Percentiles rank a stretch among this genome's conserved stretches.
Conservation (phyloP, 2,797 vertebrate species). For the Pachyuromys duprasi region DNA sequence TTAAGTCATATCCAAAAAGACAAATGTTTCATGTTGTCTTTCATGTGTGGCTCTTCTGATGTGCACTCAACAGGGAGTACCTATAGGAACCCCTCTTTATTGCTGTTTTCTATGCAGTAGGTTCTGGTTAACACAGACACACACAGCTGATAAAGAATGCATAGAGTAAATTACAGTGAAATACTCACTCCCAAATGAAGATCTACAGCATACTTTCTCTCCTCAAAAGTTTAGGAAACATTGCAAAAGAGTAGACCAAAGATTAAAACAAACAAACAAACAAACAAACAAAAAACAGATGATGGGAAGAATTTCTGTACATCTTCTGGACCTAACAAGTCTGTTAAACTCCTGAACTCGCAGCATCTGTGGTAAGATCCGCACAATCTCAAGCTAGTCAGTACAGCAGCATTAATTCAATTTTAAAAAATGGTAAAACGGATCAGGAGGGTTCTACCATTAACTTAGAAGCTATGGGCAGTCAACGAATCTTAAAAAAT, state of each 20-base stretch:
- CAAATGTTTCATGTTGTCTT: background rate
- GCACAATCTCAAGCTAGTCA: background rate
- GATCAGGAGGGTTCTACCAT: background rate
- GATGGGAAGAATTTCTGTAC: background rate
- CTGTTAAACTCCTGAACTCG: background rate
- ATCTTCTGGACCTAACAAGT: background rate
- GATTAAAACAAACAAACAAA: background rate
- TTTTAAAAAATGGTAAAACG: background rate
- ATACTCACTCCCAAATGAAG: background rate
- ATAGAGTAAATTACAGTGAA: background rate
- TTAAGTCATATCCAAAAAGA: background rate
- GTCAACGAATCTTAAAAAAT: background rate
- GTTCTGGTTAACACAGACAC: background rate
- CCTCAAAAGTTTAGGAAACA: background rate
- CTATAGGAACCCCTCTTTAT: background rate
- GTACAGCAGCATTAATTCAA: too few species aligned
- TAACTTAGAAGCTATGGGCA: background rate
- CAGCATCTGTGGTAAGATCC: background rate
- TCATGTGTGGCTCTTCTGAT: background rate
- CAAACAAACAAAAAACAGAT: background rate
- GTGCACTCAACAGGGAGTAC: background rate
- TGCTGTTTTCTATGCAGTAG: too few species aligned
- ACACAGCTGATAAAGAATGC: background rate
- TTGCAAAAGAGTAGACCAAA: background rate
- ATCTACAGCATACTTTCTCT: background rate